Evolutionary conservation across 1,140 invertebrate species (phyloP).

Genomic region (Lepidotrigona ventralis): DNA sequence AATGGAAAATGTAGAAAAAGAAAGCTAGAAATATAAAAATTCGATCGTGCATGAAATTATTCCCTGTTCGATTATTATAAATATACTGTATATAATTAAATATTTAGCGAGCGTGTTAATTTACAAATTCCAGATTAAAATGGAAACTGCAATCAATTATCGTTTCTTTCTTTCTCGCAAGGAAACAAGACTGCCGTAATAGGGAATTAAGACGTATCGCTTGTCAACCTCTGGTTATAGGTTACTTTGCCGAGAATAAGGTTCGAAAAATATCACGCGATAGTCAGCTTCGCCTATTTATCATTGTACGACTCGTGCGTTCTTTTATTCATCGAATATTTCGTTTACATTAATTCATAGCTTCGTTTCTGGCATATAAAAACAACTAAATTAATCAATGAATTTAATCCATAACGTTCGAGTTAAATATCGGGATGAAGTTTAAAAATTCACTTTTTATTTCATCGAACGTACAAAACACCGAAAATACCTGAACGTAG

Average conservation of each 20-base stretch:
- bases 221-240: not conserved
- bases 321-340: not conserved
- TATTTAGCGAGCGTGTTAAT: not conserved
- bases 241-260: not conserved
- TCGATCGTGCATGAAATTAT: no score
- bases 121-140: not conserved
- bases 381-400: not conserved
- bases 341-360: not conserved
- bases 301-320: not conserved
- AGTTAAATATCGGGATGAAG: not conserved
- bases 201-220: not conserved
- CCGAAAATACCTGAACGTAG: not conserved
- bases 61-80: not conserved
- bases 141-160: not conserved
- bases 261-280: not conserved
- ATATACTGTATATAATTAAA: not conserved
- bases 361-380: not conserved
- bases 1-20: no score
- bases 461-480: not conserved
- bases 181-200: not conserved
- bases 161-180: not conserved
- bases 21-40: no score
- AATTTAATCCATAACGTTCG: not conserved
- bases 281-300: not conserved
- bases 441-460: not conserved